Base-by-base conservation (phyloP, 2,113 vertebrate species). In the Brienomyrus longianalis region DNA sequence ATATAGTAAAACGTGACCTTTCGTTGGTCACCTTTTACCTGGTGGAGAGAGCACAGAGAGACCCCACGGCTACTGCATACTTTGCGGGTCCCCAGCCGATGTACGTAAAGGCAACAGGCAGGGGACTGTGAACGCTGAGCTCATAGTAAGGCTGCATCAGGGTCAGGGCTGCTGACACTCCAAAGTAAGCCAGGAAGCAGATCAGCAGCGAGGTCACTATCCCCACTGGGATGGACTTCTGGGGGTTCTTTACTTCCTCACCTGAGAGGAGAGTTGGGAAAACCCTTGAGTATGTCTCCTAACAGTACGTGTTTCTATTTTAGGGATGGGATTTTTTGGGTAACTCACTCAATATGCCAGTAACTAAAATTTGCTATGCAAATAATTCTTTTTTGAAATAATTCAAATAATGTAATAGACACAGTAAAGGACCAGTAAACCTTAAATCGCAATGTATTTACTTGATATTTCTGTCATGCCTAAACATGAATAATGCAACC, bases 131-230 rank as follows among this genome's bases (percentile, higher is more conserved):
- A 74, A 95, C 89, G 89, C 93, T 94, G 9, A 98, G 96, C 87
- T 95, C 7, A 89, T 97, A 97, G 91, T 97, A 98, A 0, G 97
- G 97, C 96, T 97, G 97, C 97, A 97, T 97, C 88, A 98, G 93
- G 0, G 97, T 98, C 66, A 98, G 97, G 1, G 96, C 94, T 0
- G 97, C 96, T 2, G 97, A 97, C 90, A 98, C 97, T 0, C 96
- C 97, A 0, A 96, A 97, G 91, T 97, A 98, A 0, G 93, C 94
- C 91, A 98, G 43, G 93, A 97, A 98, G 91, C 97, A 98, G 94
- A 98, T 96, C 13, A 98, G 94, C 11, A 98, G 94, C 1, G 97
- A 97, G 15, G 95, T 74, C 48, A 98, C 91, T 3, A 98, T 98
- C 27, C 95, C 96, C 7, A 95, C 0, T 4, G 97, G 97, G 59